These are phyloP conservation scores for Megalops atlanticus DNA, from an alignment of 2,113 vertebrate species.

Conservation along the genomic window DNA sequence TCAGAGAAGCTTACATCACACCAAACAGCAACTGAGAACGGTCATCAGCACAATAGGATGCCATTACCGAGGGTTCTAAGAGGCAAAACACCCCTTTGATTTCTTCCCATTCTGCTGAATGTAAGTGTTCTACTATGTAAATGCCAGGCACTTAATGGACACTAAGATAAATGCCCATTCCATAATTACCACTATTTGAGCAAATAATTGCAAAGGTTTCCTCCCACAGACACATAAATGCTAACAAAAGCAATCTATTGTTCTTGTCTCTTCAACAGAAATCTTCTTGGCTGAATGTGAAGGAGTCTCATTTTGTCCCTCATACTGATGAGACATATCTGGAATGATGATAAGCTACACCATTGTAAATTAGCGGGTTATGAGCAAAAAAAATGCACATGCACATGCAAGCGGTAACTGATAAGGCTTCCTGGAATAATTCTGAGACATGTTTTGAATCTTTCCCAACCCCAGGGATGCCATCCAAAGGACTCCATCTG, in stretches of 20 bases:
- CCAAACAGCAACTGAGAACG: constrained; percentile 66
- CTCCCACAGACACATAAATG: constrained; percentile 50
- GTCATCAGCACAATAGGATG: constrained; percentile 57
- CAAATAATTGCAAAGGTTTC: constrained; percentile 68
- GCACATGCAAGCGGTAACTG: no score
- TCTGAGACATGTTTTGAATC: no score
- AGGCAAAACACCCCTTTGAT: constrained; percentile 63
- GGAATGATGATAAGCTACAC: background rate
- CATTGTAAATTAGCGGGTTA: background rate
- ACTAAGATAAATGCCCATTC: constrained; percentile 62
- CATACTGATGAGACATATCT: background rate
- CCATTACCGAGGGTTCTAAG: constrained; percentile 45
- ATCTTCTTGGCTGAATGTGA: background rate
- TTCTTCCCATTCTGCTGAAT: constrained; percentile 47
- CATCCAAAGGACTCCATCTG: background rate
- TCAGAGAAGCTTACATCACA: background rate
- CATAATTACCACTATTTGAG: constrained; percentile 70
- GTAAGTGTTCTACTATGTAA: constrained; percentile 23
- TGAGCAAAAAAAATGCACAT: background rate
- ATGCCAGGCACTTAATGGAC: constrained; percentile 44
- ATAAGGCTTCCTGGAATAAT: no score
- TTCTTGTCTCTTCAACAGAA: background rate
- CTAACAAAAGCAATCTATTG: constrained; percentile 58
- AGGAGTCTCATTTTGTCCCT: background rate
- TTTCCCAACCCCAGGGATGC: background rate